Evolutionary conservation across 2,888 invertebrate species (phyloP).

Genomic region (Ormyrus labotus): DNA sequence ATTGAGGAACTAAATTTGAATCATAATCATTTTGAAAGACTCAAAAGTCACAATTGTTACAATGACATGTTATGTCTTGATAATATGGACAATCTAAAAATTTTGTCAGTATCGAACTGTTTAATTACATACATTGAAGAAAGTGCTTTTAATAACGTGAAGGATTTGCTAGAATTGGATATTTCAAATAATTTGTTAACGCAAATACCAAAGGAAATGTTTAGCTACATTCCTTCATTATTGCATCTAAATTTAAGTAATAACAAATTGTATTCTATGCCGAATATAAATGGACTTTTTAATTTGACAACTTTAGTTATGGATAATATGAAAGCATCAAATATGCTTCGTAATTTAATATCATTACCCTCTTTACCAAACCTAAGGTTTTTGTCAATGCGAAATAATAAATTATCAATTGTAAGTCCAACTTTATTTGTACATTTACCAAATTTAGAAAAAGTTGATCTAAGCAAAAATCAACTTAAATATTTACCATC

Average conservation of each 20-base stretch:
- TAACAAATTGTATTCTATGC: conserved; percentile 28
- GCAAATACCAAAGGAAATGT: conserved; percentile 9
- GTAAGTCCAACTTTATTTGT: conserved; percentile 34
- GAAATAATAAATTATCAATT: conserved; percentile 24
- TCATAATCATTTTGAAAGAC: conserved; percentile 19
- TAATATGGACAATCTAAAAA: conserved; percentile 34
- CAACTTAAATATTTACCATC: conserved; percentile 22
- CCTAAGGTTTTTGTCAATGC: conserved; percentile 37
- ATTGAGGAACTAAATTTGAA: conserved; percentile 26
- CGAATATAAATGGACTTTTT: conserved; percentile 31
- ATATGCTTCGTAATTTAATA: conserved; percentile 4
- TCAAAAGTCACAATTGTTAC: conserved; percentile 23
- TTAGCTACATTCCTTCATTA: conserved; percentile 28
- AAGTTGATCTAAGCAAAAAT: conserved; percentile 46
- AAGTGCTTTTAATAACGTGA: conserved; percentile 25
- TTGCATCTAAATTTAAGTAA: conserved; percentile 16
- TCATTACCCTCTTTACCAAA: conserved; percentile 17
- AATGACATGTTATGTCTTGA: conserved; percentile 28
- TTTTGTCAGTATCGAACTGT: conserved; percentile 34
- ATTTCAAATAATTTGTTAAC: conserved; percentile 26
- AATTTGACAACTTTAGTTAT: conserved; percentile 34
- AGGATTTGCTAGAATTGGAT: conserved; percentile 26
- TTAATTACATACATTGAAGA: conserved; percentile 20
- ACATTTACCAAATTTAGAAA: conserved; percentile 31
- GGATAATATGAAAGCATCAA: conserved; percentile 17